Conservation (phyloP, 2,797 vertebrate species). For the Salmo trutta region DNA sequence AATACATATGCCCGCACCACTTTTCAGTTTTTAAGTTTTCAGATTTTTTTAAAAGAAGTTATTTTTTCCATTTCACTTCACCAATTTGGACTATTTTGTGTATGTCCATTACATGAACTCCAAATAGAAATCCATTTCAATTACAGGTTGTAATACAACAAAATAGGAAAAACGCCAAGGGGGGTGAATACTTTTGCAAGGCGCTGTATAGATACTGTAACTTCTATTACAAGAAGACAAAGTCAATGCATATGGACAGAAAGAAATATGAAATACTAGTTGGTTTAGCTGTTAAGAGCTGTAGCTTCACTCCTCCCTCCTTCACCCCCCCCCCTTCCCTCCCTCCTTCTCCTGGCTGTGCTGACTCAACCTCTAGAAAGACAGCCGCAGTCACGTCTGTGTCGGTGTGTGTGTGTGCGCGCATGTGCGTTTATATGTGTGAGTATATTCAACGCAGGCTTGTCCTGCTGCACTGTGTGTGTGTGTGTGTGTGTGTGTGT, state of each 20-base stretch:
- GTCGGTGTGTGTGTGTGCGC: slow-evolving; percentile 11
- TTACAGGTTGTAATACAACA: too few species aligned
- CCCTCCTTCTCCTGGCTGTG: slow-evolving; percentile 19
- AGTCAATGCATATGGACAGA: not conserved
- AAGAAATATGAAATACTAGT: not conserved
- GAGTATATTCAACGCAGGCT: not conserved
- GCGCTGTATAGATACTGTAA: too few species aligned
- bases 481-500: slow-evolving; percentile 5
- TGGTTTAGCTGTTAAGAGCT: slow-evolving; percentile 12
- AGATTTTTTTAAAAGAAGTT: too few species aligned
- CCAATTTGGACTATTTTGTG: too few species aligned
- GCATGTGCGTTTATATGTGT: slow-evolving; percentile 3
- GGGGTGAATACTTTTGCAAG: too few species aligned
- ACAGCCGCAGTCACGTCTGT: not conserved
- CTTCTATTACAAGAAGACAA: too few species aligned
- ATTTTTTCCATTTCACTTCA: too few species aligned
- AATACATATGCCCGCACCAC: too few species aligned
- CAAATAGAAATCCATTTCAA: too few species aligned
- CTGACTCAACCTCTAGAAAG: slow-evolving; percentile 39
- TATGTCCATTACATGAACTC: too few species aligned
- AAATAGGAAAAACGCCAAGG: too few species aligned
- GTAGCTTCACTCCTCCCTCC: not conserved
- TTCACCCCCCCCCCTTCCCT: not conserved
- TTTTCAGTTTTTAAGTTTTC: too few species aligned
- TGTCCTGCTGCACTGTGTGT: not conserved